Conservation (phyloP, 1,140 invertebrate species). For the Agrilus planipennis region DNA sequence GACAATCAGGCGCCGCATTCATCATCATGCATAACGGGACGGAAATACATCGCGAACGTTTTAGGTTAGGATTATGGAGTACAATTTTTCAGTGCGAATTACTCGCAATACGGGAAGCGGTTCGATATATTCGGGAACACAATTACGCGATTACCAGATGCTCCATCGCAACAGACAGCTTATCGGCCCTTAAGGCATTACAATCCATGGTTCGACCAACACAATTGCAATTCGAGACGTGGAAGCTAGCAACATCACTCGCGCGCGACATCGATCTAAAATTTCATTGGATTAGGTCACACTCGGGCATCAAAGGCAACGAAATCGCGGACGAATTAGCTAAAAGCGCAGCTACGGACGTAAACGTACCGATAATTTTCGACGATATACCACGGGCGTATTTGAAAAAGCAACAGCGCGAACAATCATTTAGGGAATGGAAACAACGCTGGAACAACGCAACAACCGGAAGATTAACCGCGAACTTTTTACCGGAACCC, state of each 20-base stretch:
- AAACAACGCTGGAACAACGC: background rate
- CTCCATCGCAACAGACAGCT: background rate
- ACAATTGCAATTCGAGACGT: background rate
- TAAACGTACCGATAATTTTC: background rate
- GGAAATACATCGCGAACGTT: background rate
- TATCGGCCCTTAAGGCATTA: background rate
- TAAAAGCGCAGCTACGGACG: conserved; percentile 11
- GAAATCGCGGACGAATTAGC: conserved; percentile 16
- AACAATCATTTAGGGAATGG: background rate
- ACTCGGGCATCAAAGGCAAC: conserved; percentile 14
- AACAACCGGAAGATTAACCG: background rate
- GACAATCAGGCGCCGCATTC: background rate
- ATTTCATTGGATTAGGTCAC: conserved; percentile 15
- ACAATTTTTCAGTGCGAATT: conserved; percentile 3
- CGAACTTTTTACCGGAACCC: conserved; percentile 39
- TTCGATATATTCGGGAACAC: background rate
- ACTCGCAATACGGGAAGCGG: background rate
- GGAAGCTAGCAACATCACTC: background rate
- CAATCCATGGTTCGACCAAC: background rate
- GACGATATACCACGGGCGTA: background rate
- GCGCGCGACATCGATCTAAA: background rate
- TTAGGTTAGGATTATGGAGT: background rate
- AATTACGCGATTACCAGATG: background rate
- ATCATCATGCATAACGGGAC: background rate
- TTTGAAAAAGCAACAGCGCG: background rate